phyloP scores from a whole-genome alignment of 1,140 invertebrate genomes.

The Trichogramma pretiosum region DNA sequence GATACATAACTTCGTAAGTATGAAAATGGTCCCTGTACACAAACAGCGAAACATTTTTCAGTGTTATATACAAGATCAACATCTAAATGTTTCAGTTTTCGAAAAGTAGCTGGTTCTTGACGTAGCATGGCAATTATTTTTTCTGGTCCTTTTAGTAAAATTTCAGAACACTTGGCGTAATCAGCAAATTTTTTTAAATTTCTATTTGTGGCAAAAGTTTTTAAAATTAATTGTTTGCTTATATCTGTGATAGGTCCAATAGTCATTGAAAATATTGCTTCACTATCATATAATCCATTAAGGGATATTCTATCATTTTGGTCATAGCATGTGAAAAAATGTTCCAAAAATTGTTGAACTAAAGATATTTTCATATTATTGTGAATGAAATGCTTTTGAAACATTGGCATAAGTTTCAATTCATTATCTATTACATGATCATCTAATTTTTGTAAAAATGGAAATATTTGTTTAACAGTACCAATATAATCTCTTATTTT shows the following conservation, averaged over 20 bases:
- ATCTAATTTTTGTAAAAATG: conserved; percentile 35
- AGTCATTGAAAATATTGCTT: conserved; percentile 41
- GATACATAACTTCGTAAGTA: conserved; percentile 28
- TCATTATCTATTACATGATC: conserved; percentile 34
- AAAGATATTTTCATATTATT: conserved; percentile 28
- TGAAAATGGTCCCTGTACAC: conserved; percentile 36
- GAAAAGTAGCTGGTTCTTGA: conserved; percentile 33
- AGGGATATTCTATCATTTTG: conserved; percentile 37
- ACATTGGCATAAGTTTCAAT: conserved; percentile 27
- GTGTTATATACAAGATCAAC: conserved; percentile 33
- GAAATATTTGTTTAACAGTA: conserved; percentile 32
- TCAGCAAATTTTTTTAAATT: conserved; percentile 42
- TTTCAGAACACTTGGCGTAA: conserved; percentile 41
- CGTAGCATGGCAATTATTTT: conserved; percentile 34
- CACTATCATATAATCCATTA: conserved; percentile 38
- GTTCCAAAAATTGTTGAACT: conserved; percentile 39
- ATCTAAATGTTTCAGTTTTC: conserved; percentile 32
- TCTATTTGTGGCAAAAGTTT: conserved; percentile 32
- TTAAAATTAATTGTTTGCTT: conserved; percentile 32
- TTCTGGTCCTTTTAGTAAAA: conserved; percentile 35
- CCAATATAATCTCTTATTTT: conserved; percentile 33
- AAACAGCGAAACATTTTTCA: conserved; percentile 25
- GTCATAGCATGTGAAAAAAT: conserved; percentile 41
- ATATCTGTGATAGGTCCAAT: conserved; percentile 30
- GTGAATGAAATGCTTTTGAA: conserved; percentile 28